These are phyloP conservation scores for Himalopsyche japonica DNA, from an alignment of 2,888 invertebrate species.

Conservation along the genomic window DNA sequence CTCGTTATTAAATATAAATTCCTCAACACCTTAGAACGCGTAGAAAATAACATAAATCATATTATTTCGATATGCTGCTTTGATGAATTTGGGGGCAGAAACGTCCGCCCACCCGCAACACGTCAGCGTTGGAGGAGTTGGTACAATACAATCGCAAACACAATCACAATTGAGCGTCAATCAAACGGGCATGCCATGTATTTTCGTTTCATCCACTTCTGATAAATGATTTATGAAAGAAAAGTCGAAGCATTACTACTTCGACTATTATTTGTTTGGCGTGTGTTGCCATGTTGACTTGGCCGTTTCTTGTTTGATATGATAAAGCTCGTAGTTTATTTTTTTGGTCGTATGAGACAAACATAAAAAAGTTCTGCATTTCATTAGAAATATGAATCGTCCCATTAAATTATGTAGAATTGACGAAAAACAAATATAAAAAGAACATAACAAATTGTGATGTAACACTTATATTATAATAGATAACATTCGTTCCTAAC, in stretches of 20 bases:
- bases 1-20: background rate
- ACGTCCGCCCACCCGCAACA: background rate
- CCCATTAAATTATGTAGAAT: too few species aligned
- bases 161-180: background rate
- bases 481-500: too few species aligned
- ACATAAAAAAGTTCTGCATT: background rate
- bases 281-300: background rate
- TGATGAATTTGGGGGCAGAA: background rate
- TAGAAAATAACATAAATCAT: background rate
- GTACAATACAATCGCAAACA: background rate
- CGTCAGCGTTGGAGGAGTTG: background rate
- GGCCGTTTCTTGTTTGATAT: background rate
- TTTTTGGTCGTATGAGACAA: background rate
- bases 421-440: too few species aligned
- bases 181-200: background rate
- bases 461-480: too few species aligned
- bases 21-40: background rate
- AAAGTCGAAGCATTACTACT: background rate
- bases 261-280: background rate
- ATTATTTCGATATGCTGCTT: background rate
- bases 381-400: too few species aligned
- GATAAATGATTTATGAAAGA: conserved; percentile 1
- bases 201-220: background rate
- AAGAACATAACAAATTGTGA: too few species aligned
- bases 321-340: background rate